Evolutionary conservation across 2,797 vertebrate species (phyloP).

Genomic region (Parauchenoglanis ngamensis): DNA sequence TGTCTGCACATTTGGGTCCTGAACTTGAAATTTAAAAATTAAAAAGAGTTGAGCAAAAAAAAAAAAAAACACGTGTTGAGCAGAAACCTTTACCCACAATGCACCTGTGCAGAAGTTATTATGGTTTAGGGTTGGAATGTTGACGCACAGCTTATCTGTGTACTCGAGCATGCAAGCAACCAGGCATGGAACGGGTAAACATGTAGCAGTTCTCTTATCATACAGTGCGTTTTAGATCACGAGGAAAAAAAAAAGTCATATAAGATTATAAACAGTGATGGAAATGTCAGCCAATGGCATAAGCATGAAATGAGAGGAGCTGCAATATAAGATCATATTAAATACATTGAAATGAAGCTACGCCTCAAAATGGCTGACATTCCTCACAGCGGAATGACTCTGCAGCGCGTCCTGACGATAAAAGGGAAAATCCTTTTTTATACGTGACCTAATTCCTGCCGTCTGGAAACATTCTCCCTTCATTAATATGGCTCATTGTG

Average conservation of each 20-base stretch:
- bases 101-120: neutral
- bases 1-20: neutral
- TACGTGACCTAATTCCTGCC: slow-evolving; percentile 53
- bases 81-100: neutral
- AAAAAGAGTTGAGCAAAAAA: neutral
- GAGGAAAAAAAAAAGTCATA: too few species aligned
- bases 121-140: neutral
- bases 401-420: slow-evolving; percentile 37
- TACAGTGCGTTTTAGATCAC: neutral
- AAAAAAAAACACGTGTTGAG: neutral
- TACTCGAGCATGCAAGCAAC: neutral
- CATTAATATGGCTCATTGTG: slow-evolving; percentile 47
- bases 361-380: slow-evolving; percentile 14
- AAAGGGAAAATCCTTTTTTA: slow-evolving; percentile 50
- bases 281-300: neutral
- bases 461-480: slow-evolving; percentile 52
- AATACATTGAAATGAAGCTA: slow-evolving; percentile 25
- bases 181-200: neutral
- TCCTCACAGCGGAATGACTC: neutral
- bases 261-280: neutral
- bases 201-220: too few species aligned
- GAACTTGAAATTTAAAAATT: neutral
- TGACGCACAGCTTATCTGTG: neutral
- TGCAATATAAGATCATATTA: neutral
- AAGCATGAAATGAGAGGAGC: neutral